A percentile compares a stretch with the other conserved stretches of the same genome.
phyloP scores from a whole-genome alignment of 2,113 vertebrate species.

The Pterocles burchelli region DNA sequence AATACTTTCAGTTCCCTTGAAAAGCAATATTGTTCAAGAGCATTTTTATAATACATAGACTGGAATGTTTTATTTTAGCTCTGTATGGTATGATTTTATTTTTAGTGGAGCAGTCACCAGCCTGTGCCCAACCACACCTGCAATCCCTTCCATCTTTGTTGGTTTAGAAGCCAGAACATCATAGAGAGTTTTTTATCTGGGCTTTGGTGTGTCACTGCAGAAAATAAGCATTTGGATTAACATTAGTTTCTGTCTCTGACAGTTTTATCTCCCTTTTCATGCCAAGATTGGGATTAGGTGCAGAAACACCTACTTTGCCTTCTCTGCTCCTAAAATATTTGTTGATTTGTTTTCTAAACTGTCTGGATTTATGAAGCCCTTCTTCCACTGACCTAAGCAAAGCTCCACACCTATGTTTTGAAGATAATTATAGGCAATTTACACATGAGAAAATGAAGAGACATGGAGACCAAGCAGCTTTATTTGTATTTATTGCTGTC shows the following conservation, averaged over 20 bases:
- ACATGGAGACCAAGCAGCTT: neutral
- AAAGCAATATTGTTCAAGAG: neutral
- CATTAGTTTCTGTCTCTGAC: neutral
- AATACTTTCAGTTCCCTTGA: neutral
- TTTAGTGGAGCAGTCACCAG: neutral
- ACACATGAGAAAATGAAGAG: neutral
- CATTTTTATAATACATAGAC: fast-evolving
- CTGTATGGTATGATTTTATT: neutral
- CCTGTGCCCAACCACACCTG: neutral
- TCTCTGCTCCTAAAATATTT: neutral
- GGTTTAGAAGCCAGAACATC: neutral
- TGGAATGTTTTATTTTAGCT: neutral
- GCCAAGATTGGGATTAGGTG: neutral
- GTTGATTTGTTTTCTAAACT: neutral
- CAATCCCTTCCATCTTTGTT: neutral
- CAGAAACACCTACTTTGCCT: neutral
- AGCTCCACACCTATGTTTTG: neutral
- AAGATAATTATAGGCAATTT: neutral
- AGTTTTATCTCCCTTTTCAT: neutral
- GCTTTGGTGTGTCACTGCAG: neutral
- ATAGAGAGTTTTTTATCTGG: neutral
- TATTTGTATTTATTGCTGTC: neutral
- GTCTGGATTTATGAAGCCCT: neutral
- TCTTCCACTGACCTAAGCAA: neutral
- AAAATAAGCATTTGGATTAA: neutral